Conservation (phyloP, 2,797 vertebrate species). For the Lacerta agilis region DNA sequence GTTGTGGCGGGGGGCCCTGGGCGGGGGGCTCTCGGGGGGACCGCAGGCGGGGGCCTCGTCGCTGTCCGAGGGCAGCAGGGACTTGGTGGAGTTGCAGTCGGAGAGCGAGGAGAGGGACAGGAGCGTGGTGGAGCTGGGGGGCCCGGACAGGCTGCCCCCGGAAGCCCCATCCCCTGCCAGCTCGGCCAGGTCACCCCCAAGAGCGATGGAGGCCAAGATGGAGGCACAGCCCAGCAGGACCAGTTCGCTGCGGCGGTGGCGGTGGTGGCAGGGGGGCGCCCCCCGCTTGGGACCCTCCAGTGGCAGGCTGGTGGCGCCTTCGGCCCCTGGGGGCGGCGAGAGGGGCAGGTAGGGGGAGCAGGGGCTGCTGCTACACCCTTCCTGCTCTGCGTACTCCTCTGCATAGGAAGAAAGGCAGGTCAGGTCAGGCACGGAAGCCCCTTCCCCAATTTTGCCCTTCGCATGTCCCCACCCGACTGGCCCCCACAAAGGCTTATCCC, state of each 20-base stretch:
- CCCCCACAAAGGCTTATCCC: too few species aligned
- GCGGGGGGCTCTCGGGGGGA: constrained; percentile 51
- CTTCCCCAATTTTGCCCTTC: too few species aligned
- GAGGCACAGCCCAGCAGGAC: constrained; percentile 85
- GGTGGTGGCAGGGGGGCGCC: constrained; percentile 72
- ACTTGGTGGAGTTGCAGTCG: constrained; percentile 92
- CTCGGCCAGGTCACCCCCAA: constrained; percentile 85
- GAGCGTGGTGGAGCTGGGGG: constrained; percentile 84
- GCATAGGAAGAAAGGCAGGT: background rate
- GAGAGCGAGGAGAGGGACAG: constrained; percentile 90
- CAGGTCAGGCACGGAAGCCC: background rate
- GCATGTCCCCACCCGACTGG: too few species aligned
- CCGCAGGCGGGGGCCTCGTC: constrained; percentile 76
- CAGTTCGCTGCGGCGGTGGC: constrained; percentile 82
- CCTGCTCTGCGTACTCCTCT: constrained; percentile 86
- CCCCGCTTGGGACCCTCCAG: constrained; percentile 71
- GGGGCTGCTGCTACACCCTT: constrained; percentile 81
- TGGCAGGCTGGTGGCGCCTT: background rate
- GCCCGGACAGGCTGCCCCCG: constrained; percentile 76
- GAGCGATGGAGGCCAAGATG: constrained; percentile 85
- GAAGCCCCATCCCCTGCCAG: constrained; percentile 62
- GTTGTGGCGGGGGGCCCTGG: constrained; percentile 73
- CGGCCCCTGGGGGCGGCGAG: constrained; percentile 14
- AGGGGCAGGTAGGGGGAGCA: constrained; percentile 71
- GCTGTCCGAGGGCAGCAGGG: constrained; percentile 87